Evolutionary conservation across 2,113 vertebrate genomes (phyloP), one percentile per base, ranked within the genome.

Genomic region (Pionites leucogaster): DNA sequence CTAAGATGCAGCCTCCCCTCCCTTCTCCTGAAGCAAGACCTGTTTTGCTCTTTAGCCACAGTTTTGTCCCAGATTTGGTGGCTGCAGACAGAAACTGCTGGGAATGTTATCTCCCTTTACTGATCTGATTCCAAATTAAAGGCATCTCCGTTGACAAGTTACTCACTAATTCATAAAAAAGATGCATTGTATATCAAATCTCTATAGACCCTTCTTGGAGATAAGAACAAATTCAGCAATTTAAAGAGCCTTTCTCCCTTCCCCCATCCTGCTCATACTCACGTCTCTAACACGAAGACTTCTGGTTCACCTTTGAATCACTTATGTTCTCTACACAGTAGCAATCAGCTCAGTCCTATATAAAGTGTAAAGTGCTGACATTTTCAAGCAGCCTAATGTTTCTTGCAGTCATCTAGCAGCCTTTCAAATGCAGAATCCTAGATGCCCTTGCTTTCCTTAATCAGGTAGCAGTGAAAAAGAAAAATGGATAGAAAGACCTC

Each of bases 291-390:
- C 85, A 93, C 4, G 0, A 68, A 96, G 96, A 95, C 93, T 95
- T 96, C 93, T 95, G 88, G 55, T 96, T 97, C 95, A 96, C 96
- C 95, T 96, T 95, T 96, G 95, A 96, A 95, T 97, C 95, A 94
- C 95, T 97, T 95, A 93, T 90, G 92, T 95, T 96, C 96, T 96
- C 93, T 95, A 95, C 95, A 94, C 82, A 3, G 27, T 62, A 88
- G 92, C 95, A 97, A 96, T 96, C 96, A 96, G 92, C 92, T 96
- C 95, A 96, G 90, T 94, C 95, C 90, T 92, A 96, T 80, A 96
- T 94, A 95, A 94, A 93, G 95, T 69, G 96, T 86, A 96, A 95
- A 96, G 92, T 96, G 94, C 93, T 96, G 95, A 97, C 96, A 96
- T 96, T 96, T 96, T 86, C 95, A 95, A 97, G 88, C 90, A 97